These are phyloP conservation scores for Galeruca laticollis DNA, from an alignment of 2,888 invertebrate genomes.

Conservation along the genomic window DNA sequence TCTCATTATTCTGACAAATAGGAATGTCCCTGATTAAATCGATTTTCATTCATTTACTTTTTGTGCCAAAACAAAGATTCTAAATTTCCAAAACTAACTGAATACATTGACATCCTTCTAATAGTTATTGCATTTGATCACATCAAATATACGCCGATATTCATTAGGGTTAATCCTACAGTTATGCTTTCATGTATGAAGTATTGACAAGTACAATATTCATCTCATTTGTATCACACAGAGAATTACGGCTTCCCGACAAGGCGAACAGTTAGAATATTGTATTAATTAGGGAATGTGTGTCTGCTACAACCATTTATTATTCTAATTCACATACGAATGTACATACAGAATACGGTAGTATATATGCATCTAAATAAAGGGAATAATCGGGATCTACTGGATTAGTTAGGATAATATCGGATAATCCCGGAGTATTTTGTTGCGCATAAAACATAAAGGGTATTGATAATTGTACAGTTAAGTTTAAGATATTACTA, in stretches of 20 bases:
- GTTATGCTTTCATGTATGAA: background rate
- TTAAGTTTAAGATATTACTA: too few species aligned
- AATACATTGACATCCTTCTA: too few species aligned
- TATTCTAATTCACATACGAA: constrained; percentile 17
- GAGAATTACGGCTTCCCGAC: constrained; percentile 9
- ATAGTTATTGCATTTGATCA: too few species aligned
- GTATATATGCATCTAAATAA: constrained; percentile 7
- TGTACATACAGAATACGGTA: background rate
- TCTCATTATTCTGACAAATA: too few species aligned
- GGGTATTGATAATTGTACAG: background rate
- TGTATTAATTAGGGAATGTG: constrained; percentile 18
- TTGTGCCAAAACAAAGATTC: too few species aligned
- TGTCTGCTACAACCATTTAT: constrained; percentile 14
- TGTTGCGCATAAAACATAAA: background rate
- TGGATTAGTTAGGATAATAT: constrained; percentile 7
- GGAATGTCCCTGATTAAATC: too few species aligned
- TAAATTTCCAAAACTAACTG: too few species aligned
- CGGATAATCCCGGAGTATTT: background rate
- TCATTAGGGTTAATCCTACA: background rate
- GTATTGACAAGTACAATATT: constrained; percentile 4
- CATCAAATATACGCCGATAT: too few species aligned
- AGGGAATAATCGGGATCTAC: constrained; percentile 19
- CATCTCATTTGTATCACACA: constrained; percentile 1
- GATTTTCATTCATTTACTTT: too few species aligned
- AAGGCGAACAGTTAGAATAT: constrained; percentile 12